phyloP scores from a whole-genome alignment of 2,113 vertebrate genomes.

The Phainopepla nitens region DNA sequence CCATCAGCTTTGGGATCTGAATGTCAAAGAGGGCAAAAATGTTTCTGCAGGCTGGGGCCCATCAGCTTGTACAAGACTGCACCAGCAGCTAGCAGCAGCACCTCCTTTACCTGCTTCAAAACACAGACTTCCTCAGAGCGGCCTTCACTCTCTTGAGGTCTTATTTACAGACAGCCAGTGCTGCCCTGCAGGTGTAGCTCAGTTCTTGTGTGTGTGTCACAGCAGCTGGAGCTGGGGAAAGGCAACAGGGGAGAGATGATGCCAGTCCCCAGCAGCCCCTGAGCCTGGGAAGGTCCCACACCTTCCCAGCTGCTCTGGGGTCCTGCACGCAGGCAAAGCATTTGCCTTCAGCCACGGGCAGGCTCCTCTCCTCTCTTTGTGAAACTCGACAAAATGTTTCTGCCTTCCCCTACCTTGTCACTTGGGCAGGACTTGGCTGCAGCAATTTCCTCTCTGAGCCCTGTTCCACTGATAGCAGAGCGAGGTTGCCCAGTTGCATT shows the following conservation, averaged over 20 bases:
- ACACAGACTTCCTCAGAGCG: background rate
- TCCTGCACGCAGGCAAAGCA: fast-evolving
- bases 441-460: background rate
- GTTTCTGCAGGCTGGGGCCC: background rate
- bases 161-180: no score
- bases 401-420: fast-evolving
- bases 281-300: background rate
- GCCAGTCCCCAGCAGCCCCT: background rate
- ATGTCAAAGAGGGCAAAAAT: background rate
- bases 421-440: background rate
- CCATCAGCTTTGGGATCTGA: background rate
- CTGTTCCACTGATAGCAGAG: background rate
- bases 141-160: background rate
- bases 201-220: fast-evolving
- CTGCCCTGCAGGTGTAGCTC: fast-evolving
- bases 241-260: fast-evolving
- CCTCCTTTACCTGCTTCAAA: fast-evolving
- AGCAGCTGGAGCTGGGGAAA: background rate
- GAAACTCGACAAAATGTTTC: fast-evolving
- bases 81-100: background rate
- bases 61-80: background rate
- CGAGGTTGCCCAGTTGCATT: background rate
- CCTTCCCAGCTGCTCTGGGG: background rate
- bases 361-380: no score
- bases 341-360: no score